These are phyloP conservation scores for Lasius fuliginosus DNA, from an alignment of 2,888 invertebrate genomes.

Conservation along the genomic window DNA sequence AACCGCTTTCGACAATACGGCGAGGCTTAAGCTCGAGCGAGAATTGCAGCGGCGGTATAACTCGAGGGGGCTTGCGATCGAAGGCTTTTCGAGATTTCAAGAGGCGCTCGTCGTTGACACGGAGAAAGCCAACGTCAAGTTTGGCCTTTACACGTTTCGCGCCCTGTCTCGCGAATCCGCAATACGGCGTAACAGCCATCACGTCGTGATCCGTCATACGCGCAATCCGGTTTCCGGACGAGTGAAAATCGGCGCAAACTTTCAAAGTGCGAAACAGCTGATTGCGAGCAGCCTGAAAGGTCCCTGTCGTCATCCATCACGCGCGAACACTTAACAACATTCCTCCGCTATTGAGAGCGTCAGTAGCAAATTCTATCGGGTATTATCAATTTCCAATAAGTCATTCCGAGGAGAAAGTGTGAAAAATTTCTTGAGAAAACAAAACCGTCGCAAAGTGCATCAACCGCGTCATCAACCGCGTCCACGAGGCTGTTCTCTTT, in stretches of 20 bases:
- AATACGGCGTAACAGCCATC: not conserved
- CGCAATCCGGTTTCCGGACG: not conserved
- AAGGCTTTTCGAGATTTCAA: constrained; percentile 35
- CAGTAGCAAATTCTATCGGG: constrained; percentile 1
- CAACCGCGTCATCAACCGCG: not conserved
- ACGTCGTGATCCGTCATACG: not conserved
- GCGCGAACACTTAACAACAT: constrained; percentile 4
- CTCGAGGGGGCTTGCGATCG: constrained; percentile 15
- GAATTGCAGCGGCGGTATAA: constrained; percentile 18
- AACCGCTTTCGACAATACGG: constrained; percentile 28
- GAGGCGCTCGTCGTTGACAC: not conserved
- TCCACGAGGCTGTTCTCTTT: constrained; percentile 16
- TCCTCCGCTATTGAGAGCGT: not conserved
- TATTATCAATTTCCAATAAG: not conserved
- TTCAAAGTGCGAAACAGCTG: not conserved
- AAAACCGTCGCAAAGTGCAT: constrained; percentile 12
- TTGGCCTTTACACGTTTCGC: not conserved
- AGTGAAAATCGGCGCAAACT: not conserved
- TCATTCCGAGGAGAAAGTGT: not conserved
- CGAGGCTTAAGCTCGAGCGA: not conserved
- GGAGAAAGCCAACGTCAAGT: not conserved
- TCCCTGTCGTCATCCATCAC: constrained; percentile 21
- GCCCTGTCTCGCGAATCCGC: not conserved
- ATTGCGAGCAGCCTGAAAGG: not conserved
- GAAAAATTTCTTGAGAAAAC: not conserved